phyloP scores from a whole-genome alignment of 1,140 invertebrate species.

The Gerris buenoi region DNA sequence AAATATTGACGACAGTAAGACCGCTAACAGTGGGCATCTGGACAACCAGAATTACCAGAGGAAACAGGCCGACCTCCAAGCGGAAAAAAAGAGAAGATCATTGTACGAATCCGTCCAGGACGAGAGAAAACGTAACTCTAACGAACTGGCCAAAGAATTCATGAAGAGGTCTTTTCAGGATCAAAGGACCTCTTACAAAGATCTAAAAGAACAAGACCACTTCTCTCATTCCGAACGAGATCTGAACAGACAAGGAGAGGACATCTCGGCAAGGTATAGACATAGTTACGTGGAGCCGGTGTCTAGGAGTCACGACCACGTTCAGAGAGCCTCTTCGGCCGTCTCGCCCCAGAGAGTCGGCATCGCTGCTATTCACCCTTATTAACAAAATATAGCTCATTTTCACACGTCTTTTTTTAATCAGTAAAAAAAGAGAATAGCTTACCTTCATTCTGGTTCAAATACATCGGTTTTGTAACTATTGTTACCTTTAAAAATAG shows the following conservation, averaged over 20 bases:
- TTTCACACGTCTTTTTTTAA: no score
- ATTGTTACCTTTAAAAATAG: no score
- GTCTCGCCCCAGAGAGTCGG: constrained; percentile 30
- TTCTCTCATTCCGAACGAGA: constrained; percentile 39
- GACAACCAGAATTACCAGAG: background rate
- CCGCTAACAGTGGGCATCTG: background rate
- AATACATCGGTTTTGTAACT: no score
- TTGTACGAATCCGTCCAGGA: constrained; percentile 31
- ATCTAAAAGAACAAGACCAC: constrained; percentile 37
- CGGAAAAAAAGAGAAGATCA: constrained; percentile 26
- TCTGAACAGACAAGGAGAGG: constrained; percentile 26
- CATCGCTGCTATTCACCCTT: constrained; percentile 36
- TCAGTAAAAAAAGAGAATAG: no score
- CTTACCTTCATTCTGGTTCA: no score
- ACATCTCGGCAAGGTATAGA: constrained; percentile 29
- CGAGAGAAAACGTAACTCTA: constrained; percentile 29
- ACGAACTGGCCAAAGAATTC: constrained; percentile 32
- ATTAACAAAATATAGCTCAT: constrained; percentile 27
- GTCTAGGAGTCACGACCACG: constrained; percentile 15
- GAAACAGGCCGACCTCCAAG: background rate
- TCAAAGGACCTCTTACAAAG: constrained; percentile 29
- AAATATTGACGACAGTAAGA: background rate
- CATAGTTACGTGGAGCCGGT: constrained; percentile 36
- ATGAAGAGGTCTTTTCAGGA: constrained; percentile 32
- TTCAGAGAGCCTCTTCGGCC: constrained; percentile 20